These are phyloP conservation scores for Eriocheir sinensis DNA, from an alignment of 1,140 invertebrate species.

Conservation along the genomic window DNA sequence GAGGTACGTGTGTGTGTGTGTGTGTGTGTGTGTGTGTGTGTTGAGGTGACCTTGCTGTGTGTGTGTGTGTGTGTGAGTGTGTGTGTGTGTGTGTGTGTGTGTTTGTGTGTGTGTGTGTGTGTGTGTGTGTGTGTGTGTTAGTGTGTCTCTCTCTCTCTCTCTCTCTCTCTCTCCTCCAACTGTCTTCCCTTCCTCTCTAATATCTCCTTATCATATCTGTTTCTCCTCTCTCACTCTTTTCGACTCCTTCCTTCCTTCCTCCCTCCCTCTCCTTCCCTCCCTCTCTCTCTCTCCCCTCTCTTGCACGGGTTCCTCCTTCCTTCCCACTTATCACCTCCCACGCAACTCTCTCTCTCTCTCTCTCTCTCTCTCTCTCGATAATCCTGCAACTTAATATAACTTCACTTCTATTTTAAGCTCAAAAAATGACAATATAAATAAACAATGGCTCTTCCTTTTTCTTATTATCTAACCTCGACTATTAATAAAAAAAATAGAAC, in stretches of 20 bases:
- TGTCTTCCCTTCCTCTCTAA: too few species aligned
- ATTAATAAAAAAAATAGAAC: too few species aligned
- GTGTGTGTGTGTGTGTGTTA: background rate
- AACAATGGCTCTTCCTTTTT: too few species aligned
- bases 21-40: background rate
- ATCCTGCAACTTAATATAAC: too few species aligned
- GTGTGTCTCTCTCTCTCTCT: background rate
- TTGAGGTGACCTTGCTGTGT: background rate
- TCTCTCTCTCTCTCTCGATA: too few species aligned
- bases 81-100: constrained; percentile 22
- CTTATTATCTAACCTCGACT: too few species aligned
- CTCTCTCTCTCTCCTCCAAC: constrained; percentile 26
- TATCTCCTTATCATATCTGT: too few species aligned
- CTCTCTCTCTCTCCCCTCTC: background rate
- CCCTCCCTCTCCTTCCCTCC: background rate
- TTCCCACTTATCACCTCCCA: background rate
- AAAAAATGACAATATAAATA: too few species aligned
- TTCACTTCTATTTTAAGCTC: too few species aligned
- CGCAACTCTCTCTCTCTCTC: background rate
- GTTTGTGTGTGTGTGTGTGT: constrained; percentile 12
- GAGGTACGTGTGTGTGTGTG: background rate
- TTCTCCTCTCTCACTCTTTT: background rate
- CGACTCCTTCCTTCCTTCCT: background rate
- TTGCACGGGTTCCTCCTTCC: too few species aligned
- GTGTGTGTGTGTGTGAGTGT: background rate